These are phyloP conservation scores for Trichosurus vulpecula DNA, from an alignment of 2,797 vertebrate genomes.

Conservation along the genomic window DNA sequence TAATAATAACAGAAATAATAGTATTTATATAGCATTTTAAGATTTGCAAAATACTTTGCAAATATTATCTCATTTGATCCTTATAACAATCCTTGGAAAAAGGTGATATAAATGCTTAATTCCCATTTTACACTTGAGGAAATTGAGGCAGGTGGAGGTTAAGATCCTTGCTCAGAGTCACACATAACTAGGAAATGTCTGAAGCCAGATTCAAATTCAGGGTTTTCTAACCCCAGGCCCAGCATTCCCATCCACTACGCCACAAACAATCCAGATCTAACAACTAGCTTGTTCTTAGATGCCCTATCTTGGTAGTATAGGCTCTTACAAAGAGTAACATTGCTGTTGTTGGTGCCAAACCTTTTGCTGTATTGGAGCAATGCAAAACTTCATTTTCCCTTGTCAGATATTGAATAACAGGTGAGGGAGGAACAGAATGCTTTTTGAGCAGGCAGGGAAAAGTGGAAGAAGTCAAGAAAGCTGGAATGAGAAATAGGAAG, in stretches of 20 bases:
- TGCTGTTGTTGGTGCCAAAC: neutral
- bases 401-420: neutral
- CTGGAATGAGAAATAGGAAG: neutral
- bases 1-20: neutral
- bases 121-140: neutral
- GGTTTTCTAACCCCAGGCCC: neutral
- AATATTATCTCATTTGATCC: neutral
- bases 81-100: neutral
- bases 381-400: neutral
- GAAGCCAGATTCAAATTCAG: neutral
- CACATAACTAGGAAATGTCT: neutral
- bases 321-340: neutral
- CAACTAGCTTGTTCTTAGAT: neutral
- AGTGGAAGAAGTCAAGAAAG: neutral
- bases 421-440: neutral
- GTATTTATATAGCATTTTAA: neutral
- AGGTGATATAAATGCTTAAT: neutral
- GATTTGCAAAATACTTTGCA: neutral
- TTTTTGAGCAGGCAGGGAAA: neutral
- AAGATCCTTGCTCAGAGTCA: neutral
- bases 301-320: neutral
- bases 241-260: neutral
- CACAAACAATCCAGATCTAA: neutral
- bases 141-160: neutral
- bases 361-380: constrained; percentile 4